Evolutionary conservation across 2,113 vertebrate genomes (phyloP).

Genomic region (Melospiza georgiana): DNA sequence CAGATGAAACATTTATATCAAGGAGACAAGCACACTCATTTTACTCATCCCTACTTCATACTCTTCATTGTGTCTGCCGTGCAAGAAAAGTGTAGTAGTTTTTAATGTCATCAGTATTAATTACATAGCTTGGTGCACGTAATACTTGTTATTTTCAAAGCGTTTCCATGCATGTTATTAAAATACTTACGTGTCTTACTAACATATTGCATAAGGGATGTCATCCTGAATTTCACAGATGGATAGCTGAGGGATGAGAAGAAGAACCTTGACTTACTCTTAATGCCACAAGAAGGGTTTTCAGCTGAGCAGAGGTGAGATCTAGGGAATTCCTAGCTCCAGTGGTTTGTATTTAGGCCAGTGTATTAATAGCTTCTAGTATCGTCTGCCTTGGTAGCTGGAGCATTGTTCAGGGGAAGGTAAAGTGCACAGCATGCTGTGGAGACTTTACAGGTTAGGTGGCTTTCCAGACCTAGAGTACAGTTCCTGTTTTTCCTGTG

Average conservation of each 20-base stretch:
- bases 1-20: not conserved
- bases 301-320: constrained; percentile 1
- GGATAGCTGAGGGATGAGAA: not conserved
- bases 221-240: not conserved
- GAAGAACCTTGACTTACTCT: not conserved
- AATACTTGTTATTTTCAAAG: not conserved
- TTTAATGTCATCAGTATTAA: not conserved
- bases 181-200: not conserved
- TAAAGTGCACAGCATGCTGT: fast-evolving
- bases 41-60: not conserved
- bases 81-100: not conserved
- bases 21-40: not conserved
- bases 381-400: not conserved
- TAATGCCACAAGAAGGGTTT: not conserved
- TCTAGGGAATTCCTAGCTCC: constrained; percentile 15
- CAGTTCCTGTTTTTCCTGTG: not conserved
- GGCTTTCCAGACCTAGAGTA: not conserved
- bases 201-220: not conserved
- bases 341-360: constrained; percentile 38
- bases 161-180: not conserved
- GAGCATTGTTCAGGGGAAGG: not conserved
- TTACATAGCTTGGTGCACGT: not conserved
- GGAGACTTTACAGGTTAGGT: not conserved
- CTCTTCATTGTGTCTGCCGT: not conserved
- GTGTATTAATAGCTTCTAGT: constrained; percentile 29